A percentile compares a stretch with the other conserved stretches of the same genome.
These are phyloP conservation scores for Pygmarrhopalites habei DNA, from an alignment of 1,140 invertebrate species.

Conservation along the genomic window DNA sequence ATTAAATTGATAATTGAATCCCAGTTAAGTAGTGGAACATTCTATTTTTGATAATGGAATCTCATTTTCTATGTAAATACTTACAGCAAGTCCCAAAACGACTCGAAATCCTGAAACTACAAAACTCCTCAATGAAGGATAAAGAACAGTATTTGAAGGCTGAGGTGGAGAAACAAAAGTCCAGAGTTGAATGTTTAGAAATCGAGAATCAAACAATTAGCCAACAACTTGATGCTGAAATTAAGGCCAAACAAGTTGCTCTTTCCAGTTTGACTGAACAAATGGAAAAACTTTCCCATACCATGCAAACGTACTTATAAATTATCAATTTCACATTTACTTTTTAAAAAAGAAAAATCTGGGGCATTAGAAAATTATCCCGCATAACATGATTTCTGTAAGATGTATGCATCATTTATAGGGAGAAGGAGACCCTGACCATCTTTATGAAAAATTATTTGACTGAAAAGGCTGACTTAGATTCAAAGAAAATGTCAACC, in stretches of 20 bases:
- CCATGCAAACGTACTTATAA: background rate
- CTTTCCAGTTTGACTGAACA: constrained; percentile 8
- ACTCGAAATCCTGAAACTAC: constrained; percentile 26
- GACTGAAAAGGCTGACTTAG: constrained; percentile 3
- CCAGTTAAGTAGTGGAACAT: too few species aligned
- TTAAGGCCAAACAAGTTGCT: constrained; percentile 8
- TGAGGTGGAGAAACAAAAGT: constrained; percentile 12
- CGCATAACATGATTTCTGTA: background rate
- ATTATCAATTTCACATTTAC: background rate
- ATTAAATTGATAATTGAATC: too few species aligned
- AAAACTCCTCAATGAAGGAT: constrained; percentile 20
- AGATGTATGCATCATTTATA: background rate
- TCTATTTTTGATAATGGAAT: too few species aligned
- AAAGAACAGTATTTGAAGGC: constrained; percentile 2
- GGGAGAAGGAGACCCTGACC: background rate
- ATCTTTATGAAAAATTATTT: background rate
- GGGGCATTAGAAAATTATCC: background rate
- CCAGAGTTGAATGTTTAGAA: background rate
- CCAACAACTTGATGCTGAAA: constrained; percentile 3
- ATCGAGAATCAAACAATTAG: constrained; percentile 8
- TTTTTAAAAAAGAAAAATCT: background rate
- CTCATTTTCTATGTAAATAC: too few species aligned
- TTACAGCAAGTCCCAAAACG: constrained; percentile 34
- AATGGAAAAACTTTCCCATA: constrained; percentile 4
- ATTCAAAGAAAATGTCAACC: background rate